A percentile compares a stretch with the other conserved stretches of the same genome.
phyloP scores from a whole-genome alignment of 2,888 invertebrate species.

The Plagodis pulveraria region DNA sequence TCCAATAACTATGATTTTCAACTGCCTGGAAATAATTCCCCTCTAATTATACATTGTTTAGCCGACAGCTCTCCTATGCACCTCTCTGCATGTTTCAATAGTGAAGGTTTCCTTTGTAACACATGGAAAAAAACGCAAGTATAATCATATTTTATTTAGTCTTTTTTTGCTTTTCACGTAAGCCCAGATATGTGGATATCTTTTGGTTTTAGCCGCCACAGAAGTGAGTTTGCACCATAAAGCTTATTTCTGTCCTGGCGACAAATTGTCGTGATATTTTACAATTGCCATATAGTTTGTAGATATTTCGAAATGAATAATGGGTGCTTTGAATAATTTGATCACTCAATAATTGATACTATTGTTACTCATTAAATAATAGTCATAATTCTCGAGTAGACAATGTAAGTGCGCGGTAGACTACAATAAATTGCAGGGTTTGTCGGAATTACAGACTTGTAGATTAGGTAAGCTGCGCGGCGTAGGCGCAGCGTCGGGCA shows the following conservation, averaged over 20 bases:
- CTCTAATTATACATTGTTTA: too few species aligned
- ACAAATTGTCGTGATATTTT: slow-evolving; percentile 20
- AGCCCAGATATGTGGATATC: too few species aligned
- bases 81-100: too few species aligned
- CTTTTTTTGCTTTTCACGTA: too few species aligned
- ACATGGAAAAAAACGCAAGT: too few species aligned
- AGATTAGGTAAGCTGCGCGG: slow-evolving; percentile 29
- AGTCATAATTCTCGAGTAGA: slow-evolving; percentile 19
- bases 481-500: slow-evolving; percentile 20
- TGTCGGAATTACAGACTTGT: background rate
- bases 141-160: too few species aligned
- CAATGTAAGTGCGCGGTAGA: slow-evolving; percentile 12
- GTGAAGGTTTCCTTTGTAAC: too few species aligned
- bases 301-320: slow-evolving; percentile 22
- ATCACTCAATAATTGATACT: slow-evolving; percentile 23
- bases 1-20: too few species aligned
- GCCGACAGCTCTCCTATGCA: too few species aligned
- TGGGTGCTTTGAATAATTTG: slow-evolving; percentile 23
- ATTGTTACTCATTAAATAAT: slow-evolving; percentile 29
- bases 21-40: too few species aligned
- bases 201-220: too few species aligned
- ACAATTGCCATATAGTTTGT: slow-evolving; percentile 8
- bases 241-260: slow-evolving; percentile 2
- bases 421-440: slow-evolving; percentile 29
- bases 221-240: too few species aligned